Evolutionary conservation across 2,797 vertebrate genomes (phyloP).

Genomic region (Xerus rutilus): DNA sequence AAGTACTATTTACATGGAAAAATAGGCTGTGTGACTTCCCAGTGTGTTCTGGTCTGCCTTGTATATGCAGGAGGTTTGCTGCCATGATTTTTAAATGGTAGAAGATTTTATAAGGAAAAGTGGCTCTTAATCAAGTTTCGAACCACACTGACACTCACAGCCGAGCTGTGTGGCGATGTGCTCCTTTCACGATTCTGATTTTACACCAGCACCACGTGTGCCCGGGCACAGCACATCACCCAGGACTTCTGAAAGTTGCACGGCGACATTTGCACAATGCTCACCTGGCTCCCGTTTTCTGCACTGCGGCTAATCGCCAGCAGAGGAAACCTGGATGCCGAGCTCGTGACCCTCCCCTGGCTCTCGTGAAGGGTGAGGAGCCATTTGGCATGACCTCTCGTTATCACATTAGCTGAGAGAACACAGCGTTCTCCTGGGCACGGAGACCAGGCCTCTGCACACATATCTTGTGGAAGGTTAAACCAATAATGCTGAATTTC

Average conservation of each 20-base stretch:
- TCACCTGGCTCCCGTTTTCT: neutral
- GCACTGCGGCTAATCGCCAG: neutral
- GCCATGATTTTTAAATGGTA: neutral
- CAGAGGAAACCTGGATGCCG: neutral
- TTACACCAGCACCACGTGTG: fast-evolving
- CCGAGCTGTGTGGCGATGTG: too few species aligned
- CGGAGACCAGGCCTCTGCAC: conserved; percentile 45
- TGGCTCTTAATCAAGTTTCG: neutral
- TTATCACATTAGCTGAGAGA: neutral
- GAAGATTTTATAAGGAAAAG: neutral
- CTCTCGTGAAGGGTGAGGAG: neutral
- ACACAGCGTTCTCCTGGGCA: neutral
- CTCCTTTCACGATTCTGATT: fast-evolving
- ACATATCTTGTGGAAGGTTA: neutral
- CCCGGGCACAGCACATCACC: fast-evolving
- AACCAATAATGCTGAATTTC: conserved; percentile 53
- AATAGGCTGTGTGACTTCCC: neutral
- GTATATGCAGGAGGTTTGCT: neutral
- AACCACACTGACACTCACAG: neutral
- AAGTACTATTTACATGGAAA: neutral
- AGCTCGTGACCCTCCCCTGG: neutral
- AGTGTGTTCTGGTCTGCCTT: neutral
- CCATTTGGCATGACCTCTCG: neutral
- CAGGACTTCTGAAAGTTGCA: neutral
- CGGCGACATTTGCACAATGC: neutral